Percentiles rank a stretch among this genome's conserved stretches.
Conservation (phyloP, 2,888 invertebrate genomes). For the Drosophila nr. fundita region DNA sequence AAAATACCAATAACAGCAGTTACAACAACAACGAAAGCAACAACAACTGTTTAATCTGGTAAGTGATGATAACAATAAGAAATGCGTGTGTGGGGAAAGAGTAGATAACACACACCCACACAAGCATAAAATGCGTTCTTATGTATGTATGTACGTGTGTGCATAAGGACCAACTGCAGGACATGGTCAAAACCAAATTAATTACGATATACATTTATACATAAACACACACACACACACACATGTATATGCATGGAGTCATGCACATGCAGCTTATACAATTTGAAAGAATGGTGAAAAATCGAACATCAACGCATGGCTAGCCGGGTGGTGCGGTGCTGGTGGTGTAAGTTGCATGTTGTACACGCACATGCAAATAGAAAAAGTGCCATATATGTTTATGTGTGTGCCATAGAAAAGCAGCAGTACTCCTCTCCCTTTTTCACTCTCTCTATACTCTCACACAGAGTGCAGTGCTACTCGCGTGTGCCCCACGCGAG, state of each 20-base stretch:
- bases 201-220: constrained; percentile 27
- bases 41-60: constrained; percentile 40
- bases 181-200: constrained; percentile 44
- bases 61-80: constrained; percentile 20
- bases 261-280: constrained; percentile 34
- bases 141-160: not conserved
- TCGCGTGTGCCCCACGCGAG: constrained; percentile 49
- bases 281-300: constrained; percentile 68
- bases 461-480: constrained; percentile 1
- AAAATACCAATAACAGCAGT: constrained; percentile 19
- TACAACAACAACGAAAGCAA: constrained; percentile 13
- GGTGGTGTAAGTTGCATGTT: constrained; percentile 43
- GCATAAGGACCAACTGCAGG: constrained; percentile 19
- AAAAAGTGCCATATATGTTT: constrained; percentile 30
- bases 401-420: constrained; percentile 42
- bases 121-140: not conserved
- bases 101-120: not conserved
- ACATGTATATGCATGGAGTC: constrained; percentile 1
- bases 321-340: constrained; percentile 47
- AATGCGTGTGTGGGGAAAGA: not conserved
- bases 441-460: not conserved
- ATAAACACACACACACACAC: constrained; percentile 8
- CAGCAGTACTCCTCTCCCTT: constrained; percentile 19
- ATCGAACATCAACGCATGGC: constrained; percentile 69
- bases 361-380: constrained; percentile 56